Conservation (phyloP, 2,888 invertebrate genomes). For the Scelioninae gen. 1 region DNA sequence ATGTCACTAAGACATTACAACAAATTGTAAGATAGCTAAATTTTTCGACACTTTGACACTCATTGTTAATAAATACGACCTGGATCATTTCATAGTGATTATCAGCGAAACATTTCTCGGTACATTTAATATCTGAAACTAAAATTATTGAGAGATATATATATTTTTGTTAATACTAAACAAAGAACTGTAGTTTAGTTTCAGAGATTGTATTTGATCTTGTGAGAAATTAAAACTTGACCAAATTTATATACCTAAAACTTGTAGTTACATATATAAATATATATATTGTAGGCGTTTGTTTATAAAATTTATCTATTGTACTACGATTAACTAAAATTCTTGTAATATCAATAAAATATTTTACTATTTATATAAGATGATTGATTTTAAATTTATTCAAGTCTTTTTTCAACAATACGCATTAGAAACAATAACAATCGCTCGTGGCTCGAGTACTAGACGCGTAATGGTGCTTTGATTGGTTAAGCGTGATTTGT, state of each 20-base stretch:
- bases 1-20: constrained; percentile 24
- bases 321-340: constrained; percentile 43
- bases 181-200: constrained; percentile 52
- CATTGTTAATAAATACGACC: constrained; percentile 32
- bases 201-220: constrained; percentile 50
- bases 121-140: constrained; percentile 24
- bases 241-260: constrained; percentile 62
- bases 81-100: constrained; percentile 18
- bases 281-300: constrained; percentile 47
- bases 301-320: constrained; percentile 52
- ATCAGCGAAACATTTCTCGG: constrained; percentile 26
- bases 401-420: too few species aligned
- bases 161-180: constrained; percentile 47
- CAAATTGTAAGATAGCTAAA: constrained; percentile 22
- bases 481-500: too few species aligned
- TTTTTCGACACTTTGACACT: constrained; percentile 9
- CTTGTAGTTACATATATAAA: constrained; percentile 40
- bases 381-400: constrained; percentile 8
- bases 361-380: constrained; percentile 62
- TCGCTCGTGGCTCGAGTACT: too few species aligned
- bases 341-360: constrained; percentile 63
- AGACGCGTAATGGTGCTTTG: too few species aligned
- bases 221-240: constrained; percentile 38
- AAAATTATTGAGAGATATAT: constrained; percentile 44
- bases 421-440: too few species aligned